phyloP scores from a whole-genome alignment of 2,113 vertebrate genomes.

The Tragelaphus scriptus region DNA sequence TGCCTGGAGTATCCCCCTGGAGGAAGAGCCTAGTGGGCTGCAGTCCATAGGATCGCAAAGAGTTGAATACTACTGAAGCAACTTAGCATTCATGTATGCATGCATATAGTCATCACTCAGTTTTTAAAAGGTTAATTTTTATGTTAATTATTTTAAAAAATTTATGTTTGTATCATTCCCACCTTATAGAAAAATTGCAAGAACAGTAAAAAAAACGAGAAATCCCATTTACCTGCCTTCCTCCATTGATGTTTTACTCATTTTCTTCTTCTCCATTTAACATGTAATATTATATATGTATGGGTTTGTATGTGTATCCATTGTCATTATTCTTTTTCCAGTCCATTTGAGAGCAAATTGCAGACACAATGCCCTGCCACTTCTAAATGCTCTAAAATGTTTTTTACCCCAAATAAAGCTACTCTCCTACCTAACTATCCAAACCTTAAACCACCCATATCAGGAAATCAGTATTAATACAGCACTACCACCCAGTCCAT shows the following conservation, averaged over 20 bases:
- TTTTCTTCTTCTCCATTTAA: background rate
- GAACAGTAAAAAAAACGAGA: background rate
- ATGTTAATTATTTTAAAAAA: background rate
- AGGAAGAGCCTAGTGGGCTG: background rate
- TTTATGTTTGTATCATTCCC: background rate
- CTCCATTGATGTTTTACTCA: background rate
- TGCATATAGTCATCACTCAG: background rate
- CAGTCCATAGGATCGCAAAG: background rate
- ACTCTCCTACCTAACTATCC: background rate
- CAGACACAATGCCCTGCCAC: background rate
- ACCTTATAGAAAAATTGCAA: background rate
- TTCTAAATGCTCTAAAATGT: background rate
- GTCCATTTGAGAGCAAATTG: background rate
- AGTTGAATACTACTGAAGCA: background rate
- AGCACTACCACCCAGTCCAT: background rate
- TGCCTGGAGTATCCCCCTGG: background rate
- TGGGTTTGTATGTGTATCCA: background rate
- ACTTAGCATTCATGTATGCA: background rate
- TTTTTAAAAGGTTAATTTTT: background rate
- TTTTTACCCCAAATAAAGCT: background rate
- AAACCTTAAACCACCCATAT: background rate
- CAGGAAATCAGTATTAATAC: background rate
- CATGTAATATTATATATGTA: background rate
- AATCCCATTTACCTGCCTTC: background rate
- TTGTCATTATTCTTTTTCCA: background rate